Evolutionary conservation across 2,113 vertebrate genomes (phyloP), one percentile per base, ranked within the genome.

Genomic region (Enhydra lutris): DNA sequence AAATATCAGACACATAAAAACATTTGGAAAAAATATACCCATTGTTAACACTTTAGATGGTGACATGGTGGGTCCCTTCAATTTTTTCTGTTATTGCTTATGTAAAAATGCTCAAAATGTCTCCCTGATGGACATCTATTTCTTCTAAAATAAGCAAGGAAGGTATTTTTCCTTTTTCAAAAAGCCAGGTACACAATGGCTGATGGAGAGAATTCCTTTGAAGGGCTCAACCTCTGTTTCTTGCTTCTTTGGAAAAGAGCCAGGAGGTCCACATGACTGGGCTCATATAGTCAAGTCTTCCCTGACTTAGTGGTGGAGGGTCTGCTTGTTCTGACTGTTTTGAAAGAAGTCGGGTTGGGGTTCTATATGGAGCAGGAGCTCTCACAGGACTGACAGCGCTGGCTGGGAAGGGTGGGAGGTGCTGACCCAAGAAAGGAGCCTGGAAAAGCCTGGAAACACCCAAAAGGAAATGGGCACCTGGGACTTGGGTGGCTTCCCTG

Each of bases 221-320:
- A 50, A 12, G 36, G 42, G 5, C 31, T 52, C 45, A 36, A 1
- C 11, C 23, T 34, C 42, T 50, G 36, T 26, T 42, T 55, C 50
- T 4, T 12, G 65, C 39, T 45, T 52, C 52, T 31, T 14, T 18
- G 50, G 45, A 61, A 50, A 31, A 80, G 55, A 55, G 50, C 71
- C 42, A 20, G 1, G 4, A 13, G 69, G 55, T 29, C 14, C 47
- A 11, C 0, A 0, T 4, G 36, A 45, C 73, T 29, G n/a, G 20
- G 12, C 26, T 18, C 85, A 34, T 4, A 29, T 4, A 20, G 12
- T 23, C 20, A 20, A 1, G 10, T 34, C 34, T 12, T 78, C 39
- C 9, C 36, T 6, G 36, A 10, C 7, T 14, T 21, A 9, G 2
- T 55, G 4, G 29, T 3, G 52, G n/a, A 97, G 42, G n/a, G 17